A percentile compares a stretch with the other conserved stretches of the same genome.
Conservation (phyloP, 2,113 vertebrate genomes). For the Gambusia holbrooki region DNA sequence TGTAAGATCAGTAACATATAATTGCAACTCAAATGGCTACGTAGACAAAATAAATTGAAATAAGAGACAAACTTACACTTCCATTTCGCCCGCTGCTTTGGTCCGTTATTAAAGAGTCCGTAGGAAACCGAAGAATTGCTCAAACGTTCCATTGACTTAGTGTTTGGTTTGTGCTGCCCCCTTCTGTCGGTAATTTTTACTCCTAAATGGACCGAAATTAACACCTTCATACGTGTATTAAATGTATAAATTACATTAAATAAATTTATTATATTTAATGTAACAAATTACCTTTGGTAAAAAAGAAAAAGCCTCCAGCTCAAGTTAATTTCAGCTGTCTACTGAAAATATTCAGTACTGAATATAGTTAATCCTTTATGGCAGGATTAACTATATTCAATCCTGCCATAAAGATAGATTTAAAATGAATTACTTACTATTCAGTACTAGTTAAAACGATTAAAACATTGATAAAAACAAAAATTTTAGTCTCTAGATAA, state of each 20-base stretch:
- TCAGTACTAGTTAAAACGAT: too few species aligned
- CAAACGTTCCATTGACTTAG: constrained; percentile 29
- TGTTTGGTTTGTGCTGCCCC: constrained; percentile 1
- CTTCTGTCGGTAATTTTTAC: not conserved
- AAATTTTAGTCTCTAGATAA: not conserved
- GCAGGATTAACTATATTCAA: too few species aligned
- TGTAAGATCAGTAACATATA: not conserved
- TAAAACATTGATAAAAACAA: not conserved
- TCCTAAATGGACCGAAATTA: too few species aligned
- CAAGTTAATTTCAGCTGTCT: not conserved
- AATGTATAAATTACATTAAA: too few species aligned
- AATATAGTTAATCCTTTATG: too few species aligned
- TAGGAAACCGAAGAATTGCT: not conserved
- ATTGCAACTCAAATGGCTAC: fast-evolving
- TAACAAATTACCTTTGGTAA: too few species aligned
- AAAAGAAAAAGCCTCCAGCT: not conserved
- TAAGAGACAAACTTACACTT: constrained; percentile 60
- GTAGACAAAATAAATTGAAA: not conserved
- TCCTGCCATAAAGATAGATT: too few species aligned
- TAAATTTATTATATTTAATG: too few species aligned
- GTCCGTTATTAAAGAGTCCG: constrained; percentile 31
- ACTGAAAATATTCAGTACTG: too few species aligned
- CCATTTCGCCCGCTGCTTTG: constrained; percentile 44
- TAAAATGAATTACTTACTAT: too few species aligned
- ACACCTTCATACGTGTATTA: too few species aligned